phyloP scores from a whole-genome alignment of 2,113 vertebrate species.

The Aptenodytes patagonicus region DNA sequence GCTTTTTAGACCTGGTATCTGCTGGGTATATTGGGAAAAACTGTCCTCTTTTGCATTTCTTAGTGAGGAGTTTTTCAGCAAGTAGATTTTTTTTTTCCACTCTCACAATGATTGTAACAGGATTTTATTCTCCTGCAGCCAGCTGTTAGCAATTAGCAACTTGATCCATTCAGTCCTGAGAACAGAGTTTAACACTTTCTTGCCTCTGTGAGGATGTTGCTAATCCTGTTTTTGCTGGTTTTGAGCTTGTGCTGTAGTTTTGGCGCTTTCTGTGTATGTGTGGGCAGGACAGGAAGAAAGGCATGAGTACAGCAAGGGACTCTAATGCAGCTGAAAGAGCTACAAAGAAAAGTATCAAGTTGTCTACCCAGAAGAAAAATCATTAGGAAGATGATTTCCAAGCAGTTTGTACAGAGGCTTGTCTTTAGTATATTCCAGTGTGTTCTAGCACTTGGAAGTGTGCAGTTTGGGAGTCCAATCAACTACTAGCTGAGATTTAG shows the following conservation, averaged over 20 bases:
- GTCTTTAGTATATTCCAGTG: neutral
- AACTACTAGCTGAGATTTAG: neutral
- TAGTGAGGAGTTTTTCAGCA: conserved; percentile 1
- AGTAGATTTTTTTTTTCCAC: neutral
- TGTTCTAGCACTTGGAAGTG: neutral
- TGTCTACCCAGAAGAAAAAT: neutral
- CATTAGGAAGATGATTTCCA: neutral
- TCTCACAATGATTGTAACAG: conserved; percentile 12
- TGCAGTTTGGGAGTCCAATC: neutral
- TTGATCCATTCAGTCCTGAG: conserved; percentile 34
- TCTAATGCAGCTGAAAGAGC: neutral
- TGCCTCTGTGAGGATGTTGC: conserved; percentile 36
- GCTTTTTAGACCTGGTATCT: neutral
- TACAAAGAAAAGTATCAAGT: neutral
- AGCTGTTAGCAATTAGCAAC: conserved; percentile 69
- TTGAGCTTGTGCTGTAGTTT: neutral
- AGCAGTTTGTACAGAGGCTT: neutral
- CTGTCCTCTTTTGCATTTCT: neutral
- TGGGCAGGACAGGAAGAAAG: neutral
- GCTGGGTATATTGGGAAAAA: neutral
- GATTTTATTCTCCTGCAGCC: conserved; percentile 48
- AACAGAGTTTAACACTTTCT: conserved; percentile 62
- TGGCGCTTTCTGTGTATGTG: neutral
- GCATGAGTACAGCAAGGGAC: neutral
- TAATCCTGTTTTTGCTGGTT: conserved; percentile 43